Evolutionary conservation across 2,797 vertebrate genomes (phyloP), one percentile per base, ranked within the genome.

Genomic region (Enteromius fasciolatus): DNA sequence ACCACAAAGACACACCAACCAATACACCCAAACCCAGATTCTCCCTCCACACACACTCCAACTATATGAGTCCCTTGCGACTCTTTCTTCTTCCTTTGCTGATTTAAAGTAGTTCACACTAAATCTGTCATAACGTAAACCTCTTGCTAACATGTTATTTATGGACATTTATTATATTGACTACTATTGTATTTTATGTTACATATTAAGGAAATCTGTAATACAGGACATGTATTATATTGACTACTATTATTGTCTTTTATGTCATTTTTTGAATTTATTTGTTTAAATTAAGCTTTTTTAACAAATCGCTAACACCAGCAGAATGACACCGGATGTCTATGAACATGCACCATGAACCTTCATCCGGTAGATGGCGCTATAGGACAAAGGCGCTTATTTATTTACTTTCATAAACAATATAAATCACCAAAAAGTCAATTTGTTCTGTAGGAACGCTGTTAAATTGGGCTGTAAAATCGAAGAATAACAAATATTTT

Each of bases 311-410:
- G 9, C 48, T 33, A 23, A 50, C 20, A 36, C 7, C 28, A 20
- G 1, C 28, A 33, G 4, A n/a, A 31, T 28, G n/a, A 69, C 7
- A 17, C 7, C 4, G 4, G 33, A 41, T 9, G 52, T 14, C 9
- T 25, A n/a, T 14, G 48, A 5, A 84, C 41, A 33, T 78, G 25
- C 46, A 44, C 20, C 39, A 6, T 52, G 5, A 59, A 25, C 18
- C 25, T 36, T 73, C 5, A 1, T 77, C 63, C 91, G 86, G 78
- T 76, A 89, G 91, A 81, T 84, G 88, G 90, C 77, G 86, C 64
- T 80, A 90, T 33, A 82, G 25, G 67, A 44, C 44, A 82, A 50
- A 74, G 25, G n/a, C 28, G 20, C 14, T 70, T n/a, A 23, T 11
- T 31, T 12, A 5, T 61, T n/a, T 31, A n/a, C 39, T n/a, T 72